Evolutionary conservation across 2,888 invertebrate species (phyloP), one percentile per base, ranked within the genome.

Genomic region (Tetheella fluctuosa): DNA sequence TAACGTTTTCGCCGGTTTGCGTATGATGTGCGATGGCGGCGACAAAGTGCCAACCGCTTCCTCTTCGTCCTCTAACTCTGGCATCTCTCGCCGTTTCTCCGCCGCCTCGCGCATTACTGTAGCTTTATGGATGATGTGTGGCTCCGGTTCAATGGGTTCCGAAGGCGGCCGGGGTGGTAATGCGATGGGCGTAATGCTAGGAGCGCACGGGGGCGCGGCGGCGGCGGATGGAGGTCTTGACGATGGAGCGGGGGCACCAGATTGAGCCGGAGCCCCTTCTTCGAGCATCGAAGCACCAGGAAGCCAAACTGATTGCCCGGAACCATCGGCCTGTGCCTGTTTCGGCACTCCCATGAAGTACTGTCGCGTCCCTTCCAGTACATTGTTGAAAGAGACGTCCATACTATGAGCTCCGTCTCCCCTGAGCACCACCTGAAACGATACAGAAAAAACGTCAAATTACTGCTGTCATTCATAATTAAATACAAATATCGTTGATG

Each of bases 351-450:
- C 96, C 94, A 96, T 95, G 90, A 96, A 96, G 93, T 96, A 96
- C 94, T 96, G 96, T 86, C 96, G 95, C 86, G 96, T 96, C 91
- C 96, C 96, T 95, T 96, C 96, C 95, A 96, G 94, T 92, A 96
- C 96, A 95, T 96, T 96, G 91, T 95, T 96, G 93, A 91, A 87
- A 91, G 95, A 94, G 90, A 95, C 95, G 94, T 96, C 96, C 96
- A 96, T 96, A 94, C 94, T 95, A 94, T 91, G 84, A 74, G 71
- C 69, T 77, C 82, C 83, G 77, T 75, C 79, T 77, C 73, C 80
- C 74, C 71, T 80, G 70, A 74, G 70, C 75, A 79, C 82, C 77
- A 79, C 81, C 90, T 91, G 83, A 59, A 86, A 85, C 71, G 76
- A 73, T 71, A 65, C 52, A 67, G 63, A 67, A 53, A 17, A n/a